phyloP scores from a whole-genome alignment of 2,888 invertebrate genomes.

The Eugnorisma glareosa region DNA sequence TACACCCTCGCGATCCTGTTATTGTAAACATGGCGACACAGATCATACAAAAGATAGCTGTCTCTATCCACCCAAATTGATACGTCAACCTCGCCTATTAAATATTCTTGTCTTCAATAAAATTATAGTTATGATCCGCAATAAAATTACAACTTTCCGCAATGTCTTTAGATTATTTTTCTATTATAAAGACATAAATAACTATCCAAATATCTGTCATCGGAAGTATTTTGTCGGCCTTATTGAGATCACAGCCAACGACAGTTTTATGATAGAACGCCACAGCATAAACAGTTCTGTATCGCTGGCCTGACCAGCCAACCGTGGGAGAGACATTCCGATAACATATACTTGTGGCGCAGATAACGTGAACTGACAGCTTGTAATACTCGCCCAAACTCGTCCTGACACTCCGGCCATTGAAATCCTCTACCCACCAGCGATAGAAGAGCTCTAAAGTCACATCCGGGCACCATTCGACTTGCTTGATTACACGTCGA shows the following conservation, averaged over 20 bases:
- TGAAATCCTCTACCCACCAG: slow-evolving; percentile 79
- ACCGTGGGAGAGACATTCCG: slow-evolving; percentile 81
- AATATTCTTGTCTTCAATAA: slow-evolving; percentile 16
- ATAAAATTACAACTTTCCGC: slow-evolving; percentile 33
- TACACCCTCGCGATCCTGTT: slow-evolving; percentile 79
- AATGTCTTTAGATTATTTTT: slow-evolving; percentile 30
- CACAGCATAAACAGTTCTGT: slow-evolving; percentile 61
- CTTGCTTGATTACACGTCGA: slow-evolving; percentile 51
- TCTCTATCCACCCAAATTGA: slow-evolving; percentile 20
- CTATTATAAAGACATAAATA: slow-evolving; percentile 52
- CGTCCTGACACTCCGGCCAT: slow-evolving; percentile 83
- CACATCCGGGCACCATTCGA: slow-evolving; percentile 65
- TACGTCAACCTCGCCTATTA: slow-evolving; percentile 13
- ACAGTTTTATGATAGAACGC: slow-evolving; percentile 67
- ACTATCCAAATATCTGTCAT: slow-evolving; percentile 59
- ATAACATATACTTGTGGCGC: slow-evolving; percentile 79
- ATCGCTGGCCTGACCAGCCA: slow-evolving; percentile 65
- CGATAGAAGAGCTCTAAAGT: slow-evolving; percentile 73
- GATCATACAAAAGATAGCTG: slow-evolving; percentile 42
- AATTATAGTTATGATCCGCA: slow-evolving; percentile 37
- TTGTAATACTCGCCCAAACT: slow-evolving; percentile 84
- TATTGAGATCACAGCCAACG: slow-evolving; percentile 61
- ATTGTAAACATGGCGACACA: slow-evolving; percentile 80
- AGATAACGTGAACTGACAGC: slow-evolving; percentile 86
- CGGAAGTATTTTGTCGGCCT: slow-evolving; percentile 52